Evolutionary conservation across 1,140 invertebrate species (phyloP).

Genomic region (Sitophilus oryzae): DNA sequence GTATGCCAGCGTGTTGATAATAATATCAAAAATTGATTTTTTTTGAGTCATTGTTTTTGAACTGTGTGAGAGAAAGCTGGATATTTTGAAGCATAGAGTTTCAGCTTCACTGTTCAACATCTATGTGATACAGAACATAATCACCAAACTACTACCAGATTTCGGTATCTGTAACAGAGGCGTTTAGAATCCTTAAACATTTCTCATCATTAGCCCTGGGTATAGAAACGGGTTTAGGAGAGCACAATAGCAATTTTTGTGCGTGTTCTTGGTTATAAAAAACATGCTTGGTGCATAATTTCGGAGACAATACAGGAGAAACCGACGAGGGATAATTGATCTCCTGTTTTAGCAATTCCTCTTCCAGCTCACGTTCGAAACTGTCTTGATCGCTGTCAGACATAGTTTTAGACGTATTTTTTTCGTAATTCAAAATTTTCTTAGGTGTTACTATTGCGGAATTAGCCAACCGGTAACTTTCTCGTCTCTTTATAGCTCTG

Average conservation of each 20-base stretch:
- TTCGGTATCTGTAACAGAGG: conserved; percentile 62
- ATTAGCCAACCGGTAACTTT: conserved; percentile 81
- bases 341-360: conserved; percentile 58
- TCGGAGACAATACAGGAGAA: conserved; percentile 48
- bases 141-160: conserved; percentile 58
- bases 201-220: conserved; percentile 50
- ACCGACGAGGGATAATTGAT: conserved; percentile 65
- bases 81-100: too few species aligned
- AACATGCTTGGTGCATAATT: conserved; percentile 32
- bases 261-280: conserved; percentile 42
- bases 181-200: conserved; percentile 50
- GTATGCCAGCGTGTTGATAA: too few species aligned
- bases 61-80: too few species aligned
- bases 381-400: conserved; percentile 43
- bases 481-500: conserved; percentile 62
- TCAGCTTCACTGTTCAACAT: too few species aligned
- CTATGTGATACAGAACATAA: too few species aligned
- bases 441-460: conserved; percentile 53
- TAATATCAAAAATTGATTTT: too few species aligned
- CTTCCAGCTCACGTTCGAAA: conserved; percentile 54
- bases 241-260: conserved; percentile 42
- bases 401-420: conserved; percentile 11
- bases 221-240: conserved; percentile 51
- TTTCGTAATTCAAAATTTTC: conserved; percentile 37
- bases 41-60: too few species aligned